Evolutionary conservation across 1,140 invertebrate species (phyloP).

Genomic region (Drosophila chauvacae): DNA sequence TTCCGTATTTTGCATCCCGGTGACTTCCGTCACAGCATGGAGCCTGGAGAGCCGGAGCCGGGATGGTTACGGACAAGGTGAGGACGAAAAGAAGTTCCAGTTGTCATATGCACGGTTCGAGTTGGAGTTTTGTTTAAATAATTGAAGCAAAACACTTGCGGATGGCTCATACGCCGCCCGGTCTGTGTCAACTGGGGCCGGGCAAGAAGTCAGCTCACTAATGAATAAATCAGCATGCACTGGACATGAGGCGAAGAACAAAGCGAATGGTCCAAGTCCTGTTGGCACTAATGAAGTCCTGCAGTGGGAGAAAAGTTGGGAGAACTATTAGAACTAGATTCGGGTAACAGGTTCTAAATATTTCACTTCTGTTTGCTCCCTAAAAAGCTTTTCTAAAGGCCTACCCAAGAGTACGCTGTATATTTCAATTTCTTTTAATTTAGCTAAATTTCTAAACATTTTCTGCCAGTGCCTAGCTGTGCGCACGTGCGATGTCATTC

Average conservation of each 20-base stretch:
- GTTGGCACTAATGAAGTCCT: constrained; percentile 57
- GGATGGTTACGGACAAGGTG: constrained; percentile 16
- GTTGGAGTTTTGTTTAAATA: constrained; percentile 43
- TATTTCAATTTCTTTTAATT: not conserved
- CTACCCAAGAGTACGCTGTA: not conserved
- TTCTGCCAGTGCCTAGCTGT: constrained; percentile 13
- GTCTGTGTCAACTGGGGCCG: constrained; percentile 8
- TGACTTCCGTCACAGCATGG: constrained; percentile 52
- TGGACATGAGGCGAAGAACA: constrained; percentile 37
- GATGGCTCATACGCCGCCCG: constrained; percentile 39
- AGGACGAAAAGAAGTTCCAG: constrained; percentile 24
- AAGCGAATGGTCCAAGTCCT: constrained; percentile 45
- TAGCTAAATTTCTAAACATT: not conserved
- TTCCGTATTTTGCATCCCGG: constrained; percentile 68
- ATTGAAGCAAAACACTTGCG: constrained; percentile 50
- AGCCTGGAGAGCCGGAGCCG: constrained; percentile 3
- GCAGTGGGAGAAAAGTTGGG: not conserved
- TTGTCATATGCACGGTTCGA: constrained; percentile 39
- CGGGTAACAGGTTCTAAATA: not conserved
- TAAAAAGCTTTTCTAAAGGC: not conserved
- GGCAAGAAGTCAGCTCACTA: constrained; percentile 57
- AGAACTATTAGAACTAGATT: not conserved
- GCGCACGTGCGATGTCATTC: constrained; percentile 64
- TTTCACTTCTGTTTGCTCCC: not conserved
- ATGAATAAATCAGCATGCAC: constrained; percentile 75